Evolutionary conservation across 2,797 vertebrate species (phyloP).

Genomic region (Melanotaenia trifasciata): DNA sequence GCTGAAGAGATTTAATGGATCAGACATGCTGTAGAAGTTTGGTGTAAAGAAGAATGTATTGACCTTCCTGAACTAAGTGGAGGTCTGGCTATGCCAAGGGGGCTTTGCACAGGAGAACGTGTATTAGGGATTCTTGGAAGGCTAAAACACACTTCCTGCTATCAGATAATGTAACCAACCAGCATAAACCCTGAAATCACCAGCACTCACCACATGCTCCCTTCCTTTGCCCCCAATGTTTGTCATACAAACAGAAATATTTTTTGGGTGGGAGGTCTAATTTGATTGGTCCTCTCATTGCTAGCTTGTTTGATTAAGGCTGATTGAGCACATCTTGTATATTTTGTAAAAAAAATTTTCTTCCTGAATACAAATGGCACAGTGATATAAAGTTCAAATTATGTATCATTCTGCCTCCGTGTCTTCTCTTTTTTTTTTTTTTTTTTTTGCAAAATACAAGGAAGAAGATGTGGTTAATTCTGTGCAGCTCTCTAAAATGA

Average conservation of each 20-base stretch:
- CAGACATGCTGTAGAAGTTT: conserved; percentile 39
- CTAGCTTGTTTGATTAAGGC: conserved; percentile 76
- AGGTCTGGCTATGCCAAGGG: conserved; percentile 48
- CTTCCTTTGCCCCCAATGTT: conserved; percentile 70
- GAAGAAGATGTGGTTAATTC: not conserved
- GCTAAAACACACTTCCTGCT: conserved; percentile 51
- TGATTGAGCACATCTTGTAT: conserved; percentile 81
- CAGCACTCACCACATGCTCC: conserved; percentile 72
- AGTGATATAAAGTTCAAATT: conserved; percentile 82
- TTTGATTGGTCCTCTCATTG: conserved; percentile 71
- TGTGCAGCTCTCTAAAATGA: not conserved
- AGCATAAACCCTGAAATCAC: conserved; percentile 75
- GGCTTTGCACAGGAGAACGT: conserved; percentile 57
- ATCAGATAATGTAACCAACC: conserved; percentile 66
- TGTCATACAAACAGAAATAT: conserved; percentile 80
- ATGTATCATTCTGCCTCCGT: conserved; percentile 59
- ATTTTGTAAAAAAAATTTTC: conserved; percentile 82
- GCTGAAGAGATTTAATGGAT: conserved; percentile 55
- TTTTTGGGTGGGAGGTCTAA: conserved; percentile 69
- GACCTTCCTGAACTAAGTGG: conserved; percentile 54
- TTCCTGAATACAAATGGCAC: conserved; percentile 81
- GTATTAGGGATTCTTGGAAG: conserved; percentile 51
- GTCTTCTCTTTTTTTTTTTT: conserved; percentile 47
- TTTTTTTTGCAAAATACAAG: not conserved
- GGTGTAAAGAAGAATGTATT: conserved; percentile 70